Evolutionary conservation across 2,113 vertebrate species (phyloP).

Genomic region (Ramphastos sulfuratus): DNA sequence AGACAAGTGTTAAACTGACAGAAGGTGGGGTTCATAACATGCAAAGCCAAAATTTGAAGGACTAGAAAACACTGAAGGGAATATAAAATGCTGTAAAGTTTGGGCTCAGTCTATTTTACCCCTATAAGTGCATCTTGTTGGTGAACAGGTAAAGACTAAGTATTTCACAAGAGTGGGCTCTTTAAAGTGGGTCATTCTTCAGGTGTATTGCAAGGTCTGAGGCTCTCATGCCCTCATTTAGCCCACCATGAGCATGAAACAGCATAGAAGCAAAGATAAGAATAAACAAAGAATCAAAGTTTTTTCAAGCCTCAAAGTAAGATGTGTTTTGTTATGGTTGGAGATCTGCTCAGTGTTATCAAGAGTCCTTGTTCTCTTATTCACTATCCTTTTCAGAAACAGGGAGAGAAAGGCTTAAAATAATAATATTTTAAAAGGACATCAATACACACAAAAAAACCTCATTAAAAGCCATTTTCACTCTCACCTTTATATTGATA

Average conservation of each 20-base stretch:
- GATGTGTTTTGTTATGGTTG: background rate
- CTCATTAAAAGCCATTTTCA: background rate
- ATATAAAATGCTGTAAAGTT: background rate
- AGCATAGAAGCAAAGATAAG: background rate
- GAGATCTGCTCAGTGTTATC: background rate
- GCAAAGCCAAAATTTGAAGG: conserved; percentile 22
- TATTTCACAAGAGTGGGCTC: background rate
- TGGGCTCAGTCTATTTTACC: conserved; percentile 28
- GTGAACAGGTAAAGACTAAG: background rate
- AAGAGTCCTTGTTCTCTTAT: background rate
- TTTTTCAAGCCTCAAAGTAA: background rate
- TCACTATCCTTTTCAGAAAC: background rate
- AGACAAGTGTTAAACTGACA: conserved; percentile 44
- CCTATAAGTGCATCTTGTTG: background rate
- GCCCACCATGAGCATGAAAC: background rate
- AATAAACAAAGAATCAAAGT: background rate
- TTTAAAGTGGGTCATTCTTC: background rate
- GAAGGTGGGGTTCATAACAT: conserved; percentile 56
- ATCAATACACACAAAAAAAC: background rate
- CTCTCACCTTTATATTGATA: background rate
- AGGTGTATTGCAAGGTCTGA: background rate
- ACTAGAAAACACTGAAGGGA: background rate
- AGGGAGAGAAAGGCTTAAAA: background rate
- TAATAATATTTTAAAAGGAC: background rate
- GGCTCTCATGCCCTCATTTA: background rate